phyloP scores from a whole-genome alignment of 2,888 invertebrate genomes.

The Epinotia ramella region DNA sequence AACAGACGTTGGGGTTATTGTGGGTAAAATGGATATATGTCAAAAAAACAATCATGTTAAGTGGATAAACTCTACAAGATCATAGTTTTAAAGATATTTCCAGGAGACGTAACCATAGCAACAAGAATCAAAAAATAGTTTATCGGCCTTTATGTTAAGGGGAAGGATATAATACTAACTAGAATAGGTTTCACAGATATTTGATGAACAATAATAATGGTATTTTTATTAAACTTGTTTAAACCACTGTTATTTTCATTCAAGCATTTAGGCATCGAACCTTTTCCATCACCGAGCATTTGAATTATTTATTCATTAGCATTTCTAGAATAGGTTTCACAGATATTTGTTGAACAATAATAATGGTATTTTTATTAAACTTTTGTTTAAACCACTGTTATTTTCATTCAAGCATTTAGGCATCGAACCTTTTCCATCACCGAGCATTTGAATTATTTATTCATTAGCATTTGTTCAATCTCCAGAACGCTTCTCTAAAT shows the following conservation, averaged over 20 bases:
- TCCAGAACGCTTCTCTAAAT: slow-evolving; percentile 32
- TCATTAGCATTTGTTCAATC: slow-evolving; percentile 38
- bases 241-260: not conserved
- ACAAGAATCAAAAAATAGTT: too few species aligned
- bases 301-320: slow-evolving; percentile 41
- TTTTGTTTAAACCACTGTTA: not conserved
- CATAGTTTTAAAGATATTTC: too few species aligned
- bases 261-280: not conserved
- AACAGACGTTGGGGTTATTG: too few species aligned
- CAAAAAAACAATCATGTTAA: too few species aligned
- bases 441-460: slow-evolving; percentile 34
- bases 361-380: too few species aligned
- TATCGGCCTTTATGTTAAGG: too few species aligned
- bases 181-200: not conserved
- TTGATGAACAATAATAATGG: not conserved
- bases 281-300: slow-evolving; percentile 3
- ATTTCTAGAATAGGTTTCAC: too few species aligned
- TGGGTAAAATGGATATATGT: too few species aligned
- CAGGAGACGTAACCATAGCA: too few species aligned
- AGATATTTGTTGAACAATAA: not conserved
- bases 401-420: not conserved
- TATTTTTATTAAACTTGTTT: too few species aligned
- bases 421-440: not conserved
- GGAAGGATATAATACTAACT: not conserved
- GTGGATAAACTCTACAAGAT: too few species aligned